A percentile compares a stretch with the other conserved stretches of the same genome.
Evolutionary conservation across 2,113 vertebrate genomes (phyloP).

Genomic region (Protobothrops flavoviridis): DNA sequence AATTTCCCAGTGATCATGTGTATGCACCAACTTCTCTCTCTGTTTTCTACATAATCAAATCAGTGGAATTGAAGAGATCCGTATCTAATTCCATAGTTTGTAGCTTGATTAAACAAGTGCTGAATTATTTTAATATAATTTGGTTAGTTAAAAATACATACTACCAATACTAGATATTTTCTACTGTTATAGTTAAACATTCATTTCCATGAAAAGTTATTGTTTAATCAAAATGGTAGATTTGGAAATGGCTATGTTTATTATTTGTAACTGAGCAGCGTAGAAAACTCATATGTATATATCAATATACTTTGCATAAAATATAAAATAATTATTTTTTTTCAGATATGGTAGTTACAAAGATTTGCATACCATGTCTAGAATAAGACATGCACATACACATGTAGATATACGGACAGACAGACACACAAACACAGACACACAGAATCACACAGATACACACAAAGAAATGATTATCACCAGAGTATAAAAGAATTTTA

Average conservation of each 20-base stretch:
- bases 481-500: not conserved
- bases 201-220: not conserved
- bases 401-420: too few relatives aligned
- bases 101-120: conserved; percentile 75
- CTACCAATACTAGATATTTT: conserved; percentile 39
- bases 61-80: conserved; percentile 69
- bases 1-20: conserved; percentile 74
- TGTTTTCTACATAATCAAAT: conserved; percentile 69
- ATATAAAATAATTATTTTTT: not conserved
- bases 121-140: conserved; percentile 73
- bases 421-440: too few relatives aligned
- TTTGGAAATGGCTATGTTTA: not conserved
- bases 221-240: not conserved
- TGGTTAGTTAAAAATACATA: conserved; percentile 60
- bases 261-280: not conserved
- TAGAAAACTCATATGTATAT: not conserved
- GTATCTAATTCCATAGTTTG: conserved; percentile 68
- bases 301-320: not conserved
- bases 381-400: too few relatives aligned
- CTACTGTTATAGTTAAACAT: conserved; percentile 7
- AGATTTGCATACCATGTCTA: too few relatives aligned
- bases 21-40: conserved; percentile 62
- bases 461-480: too few relatives aligned
- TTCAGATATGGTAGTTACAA: too few relatives aligned
- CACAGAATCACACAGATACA: too few relatives aligned